A percentile compares a stretch with the other conserved stretches of the same genome.
These are phyloP conservation scores for Clunio marinus DNA, from an alignment of 2,888 invertebrate genomes.

Conservation along the genomic window DNA sequence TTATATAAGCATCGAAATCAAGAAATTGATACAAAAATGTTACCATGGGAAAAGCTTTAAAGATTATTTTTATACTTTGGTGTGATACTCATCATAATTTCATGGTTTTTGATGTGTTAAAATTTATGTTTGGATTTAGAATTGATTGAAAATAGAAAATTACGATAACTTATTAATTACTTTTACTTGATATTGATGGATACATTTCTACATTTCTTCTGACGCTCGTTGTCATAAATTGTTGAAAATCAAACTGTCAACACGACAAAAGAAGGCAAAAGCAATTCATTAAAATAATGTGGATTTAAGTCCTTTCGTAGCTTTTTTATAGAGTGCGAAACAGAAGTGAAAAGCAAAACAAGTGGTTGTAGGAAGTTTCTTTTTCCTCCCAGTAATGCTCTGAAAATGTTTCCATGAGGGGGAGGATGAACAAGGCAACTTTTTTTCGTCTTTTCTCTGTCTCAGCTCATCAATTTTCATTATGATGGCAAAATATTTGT, in stretches of 20 bases:
- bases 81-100: too few species aligned
- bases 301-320: slow-evolving; percentile 16
- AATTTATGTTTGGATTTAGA: too few species aligned
- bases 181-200: too few species aligned
- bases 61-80: too few species aligned
- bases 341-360: background rate
- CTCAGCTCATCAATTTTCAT: slow-evolving; percentile 36
- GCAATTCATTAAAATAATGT: slow-evolving; percentile 31
- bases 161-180: too few species aligned
- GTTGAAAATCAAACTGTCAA: background rate
- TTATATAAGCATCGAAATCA: too few species aligned
- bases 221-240: too few species aligned
- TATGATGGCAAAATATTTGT: slow-evolving; percentile 35
- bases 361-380: background rate
- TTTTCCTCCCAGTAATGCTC: background rate
- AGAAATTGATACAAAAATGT: too few species aligned
- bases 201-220: too few species aligned
- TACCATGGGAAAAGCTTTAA: too few species aligned
- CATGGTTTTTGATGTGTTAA: too few species aligned
- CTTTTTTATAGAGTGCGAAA: background rate
- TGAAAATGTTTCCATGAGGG: background rate
- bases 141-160: too few species aligned
- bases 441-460: slow-evolving; percentile 10
- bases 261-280: background rate
- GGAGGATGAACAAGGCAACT: background rate